These are phyloP conservation scores for Hippocampus abdominalis DNA, from an alignment of 2,113 vertebrate species.

Conservation along the genomic window DNA sequence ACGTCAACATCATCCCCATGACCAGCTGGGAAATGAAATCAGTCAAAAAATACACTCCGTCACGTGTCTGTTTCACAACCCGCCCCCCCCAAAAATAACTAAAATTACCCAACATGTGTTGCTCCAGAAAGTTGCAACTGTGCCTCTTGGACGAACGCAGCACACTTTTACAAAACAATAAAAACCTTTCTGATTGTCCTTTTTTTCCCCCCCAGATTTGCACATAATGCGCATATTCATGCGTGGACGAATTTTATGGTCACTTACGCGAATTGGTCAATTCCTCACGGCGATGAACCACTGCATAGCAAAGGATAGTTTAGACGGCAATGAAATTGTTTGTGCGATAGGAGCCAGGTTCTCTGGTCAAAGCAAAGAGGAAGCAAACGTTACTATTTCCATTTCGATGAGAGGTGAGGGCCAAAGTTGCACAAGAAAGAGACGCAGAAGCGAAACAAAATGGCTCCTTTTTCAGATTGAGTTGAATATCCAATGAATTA, in stretches of 20 bases:
- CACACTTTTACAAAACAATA: background rate
- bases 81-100: background rate
- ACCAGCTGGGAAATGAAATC: slow-evolving; percentile 20
- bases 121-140: slow-evolving; percentile 16
- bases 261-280: background rate
- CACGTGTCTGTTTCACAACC: slow-evolving; percentile 45
- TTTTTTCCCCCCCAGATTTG: background rate
- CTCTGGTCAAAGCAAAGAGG: slow-evolving; percentile 51
- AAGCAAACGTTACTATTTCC: slow-evolving; percentile 52
- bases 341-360: background rate
- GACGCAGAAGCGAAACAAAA: slow-evolving; percentile 11
- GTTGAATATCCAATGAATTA: background rate
- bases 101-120: slow-evolving; percentile 42
- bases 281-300: background rate
- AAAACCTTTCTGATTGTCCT: background rate
- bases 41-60: slow-evolving; percentile 18
- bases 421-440: slow-evolving; percentile 27
- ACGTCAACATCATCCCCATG: background rate
- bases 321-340: background rate
- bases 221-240: background rate
- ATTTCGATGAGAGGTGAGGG: slow-evolving; percentile 37
- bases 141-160: background rate
- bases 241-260: too few relatives aligned
- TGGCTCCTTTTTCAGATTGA: background rate
- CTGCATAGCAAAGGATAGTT: background rate